Percentiles rank a stretch among this genome's conserved stretches.
phyloP scores from a whole-genome alignment of 1,140 invertebrate genomes.

The Drosophila pectinifera region DNA sequence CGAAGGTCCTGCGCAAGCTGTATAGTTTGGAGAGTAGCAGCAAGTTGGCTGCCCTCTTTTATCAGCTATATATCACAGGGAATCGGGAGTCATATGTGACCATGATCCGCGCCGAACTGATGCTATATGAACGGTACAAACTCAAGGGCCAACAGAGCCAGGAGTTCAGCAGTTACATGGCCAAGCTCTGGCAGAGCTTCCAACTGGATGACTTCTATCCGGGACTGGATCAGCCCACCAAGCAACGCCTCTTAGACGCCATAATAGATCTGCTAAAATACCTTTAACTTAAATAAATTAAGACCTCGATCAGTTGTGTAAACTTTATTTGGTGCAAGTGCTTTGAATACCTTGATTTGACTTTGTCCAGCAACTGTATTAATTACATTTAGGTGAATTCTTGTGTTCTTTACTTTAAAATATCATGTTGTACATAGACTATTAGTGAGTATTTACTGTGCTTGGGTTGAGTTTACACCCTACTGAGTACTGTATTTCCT shows the following conservation, averaged over 20 bases:
- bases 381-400: constrained; percentile 58
- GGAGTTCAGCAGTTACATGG: constrained; percentile 31
- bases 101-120: constrained; percentile 32
- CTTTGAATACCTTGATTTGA: constrained; percentile 16
- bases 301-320: constrained; percentile 7
- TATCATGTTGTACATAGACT: constrained; percentile 35
- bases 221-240: constrained; percentile 8
- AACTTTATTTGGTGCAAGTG: constrained; percentile 61
- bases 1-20: constrained; percentile 4
- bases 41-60: constrained; percentile 11
- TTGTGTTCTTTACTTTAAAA: constrained; percentile 51
- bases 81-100: constrained; percentile 34
- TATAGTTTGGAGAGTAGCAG: background rate
- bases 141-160: background rate
- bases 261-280: constrained; percentile 35
- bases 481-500: constrained; percentile 19
- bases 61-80: constrained; percentile 21
- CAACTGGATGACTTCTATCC: constrained; percentile 32
- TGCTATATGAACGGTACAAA: constrained; percentile 33
- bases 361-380: constrained; percentile 53
- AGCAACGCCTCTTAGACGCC: constrained; percentile 15
- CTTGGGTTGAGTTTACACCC: constrained; percentile 5
- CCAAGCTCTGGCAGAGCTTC: constrained; percentile 43
- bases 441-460: constrained; percentile 47
- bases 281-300: constrained; percentile 9